Percentiles rank a stretch among this genome's conserved stretches.
These are phyloP conservation scores for Agelastica alni DNA, from an alignment of 2,888 invertebrate genomes.

Conservation along the genomic window DNA sequence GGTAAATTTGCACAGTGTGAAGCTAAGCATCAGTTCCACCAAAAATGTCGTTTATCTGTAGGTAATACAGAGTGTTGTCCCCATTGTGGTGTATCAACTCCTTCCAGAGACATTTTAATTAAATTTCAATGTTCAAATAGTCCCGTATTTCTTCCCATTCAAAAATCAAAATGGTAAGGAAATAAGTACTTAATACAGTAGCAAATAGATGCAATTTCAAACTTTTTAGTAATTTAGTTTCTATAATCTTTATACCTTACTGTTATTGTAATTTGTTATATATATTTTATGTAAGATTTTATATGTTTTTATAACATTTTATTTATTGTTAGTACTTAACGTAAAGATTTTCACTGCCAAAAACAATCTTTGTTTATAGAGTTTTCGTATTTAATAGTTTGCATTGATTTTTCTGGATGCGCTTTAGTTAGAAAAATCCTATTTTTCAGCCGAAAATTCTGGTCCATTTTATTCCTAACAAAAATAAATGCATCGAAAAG, in stretches of 20 bases:
- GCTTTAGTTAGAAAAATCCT: no score
- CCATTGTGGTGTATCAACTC: slow-evolving; percentile 70
- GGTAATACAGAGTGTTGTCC: slow-evolving; percentile 64
- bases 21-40: slow-evolving; percentile 80
- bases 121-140: slow-evolving; percentile 66
- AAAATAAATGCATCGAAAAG: no score
- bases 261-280: background rate
- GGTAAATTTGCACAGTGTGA: slow-evolving; percentile 84
- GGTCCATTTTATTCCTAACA: no score
- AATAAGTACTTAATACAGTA: slow-evolving; percentile 2
- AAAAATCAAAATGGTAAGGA: slow-evolving; percentile 54
- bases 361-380: no score
- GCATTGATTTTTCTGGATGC: no score
- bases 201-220: no score
- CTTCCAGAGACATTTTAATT: slow-evolving; percentile 64
- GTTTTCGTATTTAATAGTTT: no score
- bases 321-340: no score
- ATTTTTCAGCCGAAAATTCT: no score
- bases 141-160: slow-evolving; percentile 67
- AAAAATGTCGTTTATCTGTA: slow-evolving; percentile 65
- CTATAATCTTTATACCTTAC: background rate
- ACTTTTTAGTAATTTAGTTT: no score
- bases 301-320: no score
- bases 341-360: no score
- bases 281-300: background rate